Evolutionary conservation across 2,888 invertebrate genomes (phyloP), one percentile per base, ranked within the genome.

Genomic region (Mesorhabditis sp.): DNA sequence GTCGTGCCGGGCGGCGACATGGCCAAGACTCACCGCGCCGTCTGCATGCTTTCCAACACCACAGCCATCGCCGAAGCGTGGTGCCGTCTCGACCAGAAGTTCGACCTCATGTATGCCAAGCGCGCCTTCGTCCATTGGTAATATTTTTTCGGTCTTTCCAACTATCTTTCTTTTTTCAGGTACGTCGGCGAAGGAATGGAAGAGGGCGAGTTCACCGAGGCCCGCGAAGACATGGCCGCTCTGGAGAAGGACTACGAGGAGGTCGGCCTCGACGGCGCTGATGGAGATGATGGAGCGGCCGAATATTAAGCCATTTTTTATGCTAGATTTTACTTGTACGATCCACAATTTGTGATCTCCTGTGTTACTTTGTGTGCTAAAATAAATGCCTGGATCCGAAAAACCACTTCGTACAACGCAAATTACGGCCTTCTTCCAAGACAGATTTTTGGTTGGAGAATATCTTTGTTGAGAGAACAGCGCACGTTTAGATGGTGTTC

Each of bases 61-160:
- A 74, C 75, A 7, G 77, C 77, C 67, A 76, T 77, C 45, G 74
- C 75, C 93, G 91, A 92, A 83, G 93, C 93, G 67, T 94, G 93
- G 92, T 91, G 90, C 71, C 89, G 91, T 69, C 87, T 94, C 41
- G 89, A 90, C 81, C 89, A 89, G 81, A 93, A 94, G 86, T 81
- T 91, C 70, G 79, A 79, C 69, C 72, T 79, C 63, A 78, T 79
- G 77, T 79, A 79, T 73, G 75, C 77, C 70, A 79, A 77, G 75
- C 68, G 79, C 43, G 77, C 77, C 64, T 78, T 78, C 71, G 76
- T 76, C 69, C 77, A 76, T 70, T 78, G 91, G 93, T 76, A 45
- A 70, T 73, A 87, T 67, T 3, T 45, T 1, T 28, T 64, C 10
- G 10, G 28, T 28, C 28, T 28, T 28, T 65, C 45, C 44, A 7